Evolutionary conservation across 2,888 invertebrate genomes (phyloP).

Genomic region (Scrobipalpa atriplicella): DNA sequence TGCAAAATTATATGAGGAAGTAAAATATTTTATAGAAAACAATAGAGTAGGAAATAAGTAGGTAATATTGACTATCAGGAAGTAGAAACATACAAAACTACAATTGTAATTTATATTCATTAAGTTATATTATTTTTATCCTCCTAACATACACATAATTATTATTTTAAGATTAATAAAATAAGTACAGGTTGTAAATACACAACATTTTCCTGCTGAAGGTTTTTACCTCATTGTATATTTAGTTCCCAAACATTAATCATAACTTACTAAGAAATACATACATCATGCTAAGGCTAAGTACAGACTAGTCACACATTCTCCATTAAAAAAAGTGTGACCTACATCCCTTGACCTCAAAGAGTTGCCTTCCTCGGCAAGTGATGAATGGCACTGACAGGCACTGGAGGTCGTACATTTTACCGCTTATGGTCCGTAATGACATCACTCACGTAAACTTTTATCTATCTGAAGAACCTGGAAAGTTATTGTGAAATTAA

Average conservation of each 20-base stretch:
- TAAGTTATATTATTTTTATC: too few species aligned
- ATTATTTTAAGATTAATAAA: too few species aligned
- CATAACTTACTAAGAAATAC: background rate
- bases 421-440: conserved; percentile 2
- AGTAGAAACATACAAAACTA: too few species aligned
- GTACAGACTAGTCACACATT: background rate
- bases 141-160: too few species aligned
- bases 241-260: background rate
- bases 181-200: too few species aligned
- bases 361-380: conserved; percentile 48
- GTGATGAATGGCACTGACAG: conserved; percentile 33
- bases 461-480: background rate
- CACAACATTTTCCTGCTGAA: background rate
- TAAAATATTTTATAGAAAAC: too few species aligned
- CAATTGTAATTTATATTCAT: too few species aligned
- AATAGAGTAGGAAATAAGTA: too few species aligned
- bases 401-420: conserved; percentile 31
- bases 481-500: too few species aligned
- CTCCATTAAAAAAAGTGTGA: background rate
- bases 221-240: background rate
- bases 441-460: conserved; percentile 19
- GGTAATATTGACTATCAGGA: too few species aligned
- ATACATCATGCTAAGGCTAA: background rate
- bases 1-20: too few species aligned
- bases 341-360: conserved; percentile 45